These are phyloP conservation scores for Falco novaeseelandiae DNA, from an alignment of 2,797 vertebrate species.

Conservation along the genomic window DNA sequence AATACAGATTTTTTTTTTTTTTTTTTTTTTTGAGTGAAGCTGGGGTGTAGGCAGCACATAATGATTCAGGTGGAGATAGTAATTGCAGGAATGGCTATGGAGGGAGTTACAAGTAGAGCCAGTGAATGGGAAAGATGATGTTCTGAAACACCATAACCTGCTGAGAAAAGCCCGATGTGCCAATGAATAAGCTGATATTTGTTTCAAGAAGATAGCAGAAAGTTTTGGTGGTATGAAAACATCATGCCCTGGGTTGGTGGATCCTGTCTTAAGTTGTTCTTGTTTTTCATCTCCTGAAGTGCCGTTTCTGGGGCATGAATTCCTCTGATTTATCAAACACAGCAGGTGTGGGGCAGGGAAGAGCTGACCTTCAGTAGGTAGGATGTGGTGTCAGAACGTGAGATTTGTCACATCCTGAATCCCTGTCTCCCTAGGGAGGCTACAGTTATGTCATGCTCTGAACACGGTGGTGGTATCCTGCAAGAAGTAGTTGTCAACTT, in stretches of 20 bases:
- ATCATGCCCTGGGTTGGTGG: not conserved
- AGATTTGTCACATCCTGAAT: not conserved
- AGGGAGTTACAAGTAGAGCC: not conserved
- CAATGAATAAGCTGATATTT: not conserved
- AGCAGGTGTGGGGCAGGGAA: not conserved
- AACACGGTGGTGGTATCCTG: rapidly evolving
- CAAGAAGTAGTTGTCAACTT: not conserved
- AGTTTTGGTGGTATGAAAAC: not conserved
- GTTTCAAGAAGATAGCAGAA: not conserved
- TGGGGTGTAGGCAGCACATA: not conserved
- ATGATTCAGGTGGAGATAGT: not conserved
- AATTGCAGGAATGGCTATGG: not conserved
- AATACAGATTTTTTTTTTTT: not conserved
- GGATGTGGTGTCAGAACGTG: not conserved
- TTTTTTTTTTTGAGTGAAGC: not conserved
- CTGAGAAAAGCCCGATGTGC: not conserved
- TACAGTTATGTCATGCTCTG: not conserved
- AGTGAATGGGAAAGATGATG: not conserved
- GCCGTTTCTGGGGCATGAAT: not conserved
- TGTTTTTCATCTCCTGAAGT: not conserved
- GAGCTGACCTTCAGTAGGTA: not conserved
- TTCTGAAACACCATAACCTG: not conserved
- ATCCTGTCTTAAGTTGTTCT: not conserved
- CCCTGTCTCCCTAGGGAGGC: not conserved
- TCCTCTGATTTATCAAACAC: not conserved